Base-by-base conservation (phyloP, 2,888 invertebrate species). In the Andrena chrysosceles region DNA sequence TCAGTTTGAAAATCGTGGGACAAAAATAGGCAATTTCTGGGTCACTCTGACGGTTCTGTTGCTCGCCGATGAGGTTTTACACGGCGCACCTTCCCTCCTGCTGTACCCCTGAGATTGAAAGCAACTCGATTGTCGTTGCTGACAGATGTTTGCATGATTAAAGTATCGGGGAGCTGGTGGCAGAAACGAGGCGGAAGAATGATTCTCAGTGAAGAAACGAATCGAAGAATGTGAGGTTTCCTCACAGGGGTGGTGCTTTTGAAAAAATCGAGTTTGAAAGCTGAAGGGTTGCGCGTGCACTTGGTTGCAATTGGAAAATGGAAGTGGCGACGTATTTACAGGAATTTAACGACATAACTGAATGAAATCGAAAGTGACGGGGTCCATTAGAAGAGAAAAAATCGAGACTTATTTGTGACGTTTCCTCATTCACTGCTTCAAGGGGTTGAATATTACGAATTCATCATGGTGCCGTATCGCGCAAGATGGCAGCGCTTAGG, bases 401-500 rank as follows among this genome's bases (percentile, higher is more conserved):
- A 4, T 56, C 8, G 8, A 26, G 26, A 66, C 6, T 7, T 1
- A 6, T 42, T 23, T 6, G 26, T 2, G 42, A 16, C 56, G 56
- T 56, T 13, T 56, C 23, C 13, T 42, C 26, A 23, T 26, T 10
- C 8, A 13, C 13, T 1, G 67, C 1, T 20, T 10, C 8, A 56
- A 56, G 33, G 68, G 31, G 29, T 64, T 42, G 72, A 84, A 80
- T 85, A 82, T 82, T 78, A 82, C 75, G 85, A 82, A 77, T 86
- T 83, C 78, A 81, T 87, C 85, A 77, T 60, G 49, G 73, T 69
- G 66, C 77, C 78, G 77, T 71, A 78, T 84, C 85, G 84, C 83
- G 81, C 88, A 89, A 89, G 90, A 90, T 87, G 88, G 85, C 87
- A 84, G 85, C 85, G 89, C 91, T 91, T 89, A 87, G 86, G 91